Base-by-base conservation (phyloP, 2,113 vertebrate species). In the Bufo bufo region DNA sequence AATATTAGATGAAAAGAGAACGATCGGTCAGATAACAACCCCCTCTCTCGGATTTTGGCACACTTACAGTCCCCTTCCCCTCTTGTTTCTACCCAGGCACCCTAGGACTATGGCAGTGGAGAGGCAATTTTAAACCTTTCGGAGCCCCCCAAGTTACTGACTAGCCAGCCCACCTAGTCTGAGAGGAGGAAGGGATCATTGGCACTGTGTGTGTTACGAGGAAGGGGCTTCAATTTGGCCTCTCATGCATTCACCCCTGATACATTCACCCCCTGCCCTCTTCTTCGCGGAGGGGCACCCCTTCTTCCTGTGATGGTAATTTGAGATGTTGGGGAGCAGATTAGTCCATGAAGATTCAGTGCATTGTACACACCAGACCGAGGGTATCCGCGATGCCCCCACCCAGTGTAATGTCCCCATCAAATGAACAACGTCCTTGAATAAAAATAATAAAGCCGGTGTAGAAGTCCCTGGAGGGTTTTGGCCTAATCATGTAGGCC, bases 31-130 rank as follows among this genome's bases (percentile, higher is more conserved):
- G 17, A 83, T 47, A 56, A 84, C 56, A 77, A 45, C 56, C 54
- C 56, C 80, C 84, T 84, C 61, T 23, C 84, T 47, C 5, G 23
- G 82, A 52, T 85, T 91, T 90, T 92, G 90, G 91, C 91, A 90
- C 89, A 87, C 56, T 69, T 77, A 74, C 54, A 58, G 0, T 0
- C 65, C 83, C 56, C 78, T 74, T 72, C 52, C 69, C 80, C 86
- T 65, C 66, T 81, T 88, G n/a, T 66, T 43, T 49, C 47, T 52
- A n/a, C 58, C 47, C 77, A 47, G 75, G 89, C 45, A 14, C 47
- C 49, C 23, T 69, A 49, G 86, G 61, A 77, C 49, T 72, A 85
- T 84, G 86, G 59, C 71, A 82, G 78, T 85, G 87, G 65, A 71
- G 74, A 85, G 83, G 87, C 47, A 58, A 4, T 47, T 88, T 65